Base-by-base conservation (phyloP, 2,888 invertebrate genomes). In the Melolontha melolontha region DNA sequence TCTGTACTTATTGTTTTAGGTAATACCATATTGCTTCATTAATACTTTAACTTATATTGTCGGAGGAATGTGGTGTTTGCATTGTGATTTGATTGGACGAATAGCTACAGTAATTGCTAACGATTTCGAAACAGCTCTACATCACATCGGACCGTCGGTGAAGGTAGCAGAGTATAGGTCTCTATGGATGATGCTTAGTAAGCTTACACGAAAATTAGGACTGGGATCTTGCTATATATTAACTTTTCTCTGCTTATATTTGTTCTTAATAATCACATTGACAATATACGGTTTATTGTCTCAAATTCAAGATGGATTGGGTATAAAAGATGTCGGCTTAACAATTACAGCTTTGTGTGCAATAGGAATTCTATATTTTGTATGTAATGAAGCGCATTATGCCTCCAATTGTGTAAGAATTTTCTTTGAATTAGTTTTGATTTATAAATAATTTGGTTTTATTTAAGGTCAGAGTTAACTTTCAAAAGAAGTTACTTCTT, bases 281-380 rank as follows among this genome's bases (percentile, higher is more conserved):
- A 91, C 91, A 0, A 89, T 92, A 74, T 92, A 92, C 74, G 91
- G 92, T 0, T 82, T 92, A 1, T 85, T 92, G 78, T 91, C 91
- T 10, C 91, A 91, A 80, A 87, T 92, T 17, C 91, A 91, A 29
- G 89, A 89, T 68, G 91, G 92, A 0, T 88, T 91, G 67, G 90
- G 91, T n/a, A 84, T 87, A 12, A 91, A 91, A 78, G 91, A 92
- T 75, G 88, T 92, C 64, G 91, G 91, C 0, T 78, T 91, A 27
- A 88, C 89, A 0, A 83, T 91, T 44, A 91, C 91, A 0, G 91
- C 91, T 0, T 78, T 86, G 8, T 89, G 89, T 81, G 90, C 90
- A 67, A 86, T 89, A 42, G 87, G 86, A 42, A 76, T 91, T 54
- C 80, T 92, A n/a, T 91, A 90, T 79, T 90, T 90, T 73, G 89